Evolutionary conservation across 1,140 invertebrate genomes (phyloP), one percentile per base, ranked within the genome.

Genomic region (Drosophila suzukii): DNA sequence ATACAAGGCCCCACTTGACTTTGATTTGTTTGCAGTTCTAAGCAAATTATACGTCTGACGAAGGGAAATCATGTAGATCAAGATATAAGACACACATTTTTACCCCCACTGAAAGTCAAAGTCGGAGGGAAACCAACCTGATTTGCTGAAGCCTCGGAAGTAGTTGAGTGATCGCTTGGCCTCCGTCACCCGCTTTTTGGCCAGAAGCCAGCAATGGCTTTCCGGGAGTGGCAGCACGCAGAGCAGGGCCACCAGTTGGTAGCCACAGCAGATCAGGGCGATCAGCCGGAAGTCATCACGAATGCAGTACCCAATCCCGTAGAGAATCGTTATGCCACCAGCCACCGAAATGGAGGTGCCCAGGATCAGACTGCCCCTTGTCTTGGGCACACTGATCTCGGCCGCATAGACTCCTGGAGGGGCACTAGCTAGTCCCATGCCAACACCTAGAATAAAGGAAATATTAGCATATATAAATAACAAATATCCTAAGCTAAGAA

Each of bases 141-240:
- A 80, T 55, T 85, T 89, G 8, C 92, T 81, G 74, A 95, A 67
- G 32, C 94, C 94, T 75, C 95, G 91, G 81, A 95, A 93, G 85
- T 92, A 93, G 39, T 93, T 93, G 1, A 94, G 84, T 0, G 93
- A 83, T 17, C 81, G 79, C 27, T 94, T 92, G 0, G 95, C 95
- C 55, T 95, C 94, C 0, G 94, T 93, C 6, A 91, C 72, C 13
- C 93, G 92, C 53, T 93, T 94, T 60, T 93, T 92, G 57, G 93
- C 92, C 34, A 94, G 82, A 24, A 96, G 83, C 96, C 96, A 97
- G 24, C 95, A 92, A 2, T 96, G 96, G 13, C 95, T 95, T 92
- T 97, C 96, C 0, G 96, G 95, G 20, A 97, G 89, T 0, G 94
- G 90, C 1, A 94, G 91, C 2, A 94, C 80, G 11, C 94, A 92